Evolutionary conservation across 2,113 vertebrate species (phyloP).

Genomic region (Thomomys bottae): DNA sequence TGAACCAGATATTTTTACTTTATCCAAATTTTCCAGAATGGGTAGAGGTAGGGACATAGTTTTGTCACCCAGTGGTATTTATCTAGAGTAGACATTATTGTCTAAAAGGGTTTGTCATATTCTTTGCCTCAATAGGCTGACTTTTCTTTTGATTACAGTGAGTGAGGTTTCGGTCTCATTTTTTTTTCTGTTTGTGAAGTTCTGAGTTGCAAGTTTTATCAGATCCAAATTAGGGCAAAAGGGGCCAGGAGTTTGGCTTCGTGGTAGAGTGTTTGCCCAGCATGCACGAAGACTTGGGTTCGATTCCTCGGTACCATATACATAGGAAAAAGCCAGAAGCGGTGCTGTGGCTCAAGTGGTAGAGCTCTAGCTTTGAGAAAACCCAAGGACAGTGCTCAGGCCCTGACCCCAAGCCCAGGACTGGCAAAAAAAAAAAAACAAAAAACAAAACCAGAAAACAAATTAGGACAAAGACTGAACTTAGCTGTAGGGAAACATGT

Average conservation of each 20-base stretch:
- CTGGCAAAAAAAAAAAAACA: no score
- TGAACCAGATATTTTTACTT: background rate
- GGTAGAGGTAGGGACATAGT: background rate
- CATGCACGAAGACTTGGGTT: no score
- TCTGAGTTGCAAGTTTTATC: background rate
- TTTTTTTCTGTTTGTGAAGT: background rate
- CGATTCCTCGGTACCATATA: no score
- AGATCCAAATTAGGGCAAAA: background rate
- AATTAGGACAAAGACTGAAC: background rate
- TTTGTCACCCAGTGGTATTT: background rate
- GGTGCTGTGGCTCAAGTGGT: no score
- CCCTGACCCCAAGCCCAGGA: no score
- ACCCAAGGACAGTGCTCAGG: no score
- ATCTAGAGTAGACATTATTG: background rate
- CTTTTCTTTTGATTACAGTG: background rate
- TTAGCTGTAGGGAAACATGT: background rate
- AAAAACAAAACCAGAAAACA: no score
- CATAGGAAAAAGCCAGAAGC: no score
- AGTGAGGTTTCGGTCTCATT: background rate
- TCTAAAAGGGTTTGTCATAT: background rate
- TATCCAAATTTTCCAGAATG: background rate
- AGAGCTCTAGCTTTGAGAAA: no score
- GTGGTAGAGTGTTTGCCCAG: no score
- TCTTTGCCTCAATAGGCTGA: background rate
- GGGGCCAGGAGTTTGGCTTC: no score